These are phyloP conservation scores for Coryphaenoides rupestris DNA, from an alignment of 2,113 vertebrate species.

Conservation along the genomic window DNA sequence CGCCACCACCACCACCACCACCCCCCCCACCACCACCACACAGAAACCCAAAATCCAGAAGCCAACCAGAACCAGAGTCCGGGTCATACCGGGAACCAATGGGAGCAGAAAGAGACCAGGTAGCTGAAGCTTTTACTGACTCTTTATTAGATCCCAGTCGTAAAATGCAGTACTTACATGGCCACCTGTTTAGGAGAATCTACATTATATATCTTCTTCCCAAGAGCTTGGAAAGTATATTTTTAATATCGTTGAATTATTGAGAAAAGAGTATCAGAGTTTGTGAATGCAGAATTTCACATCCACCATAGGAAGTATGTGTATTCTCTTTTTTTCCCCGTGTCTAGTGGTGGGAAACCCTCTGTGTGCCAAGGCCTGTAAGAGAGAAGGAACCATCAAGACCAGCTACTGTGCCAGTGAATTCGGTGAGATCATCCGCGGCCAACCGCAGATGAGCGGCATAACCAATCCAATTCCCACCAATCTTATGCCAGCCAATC, in stretches of 20 bases:
- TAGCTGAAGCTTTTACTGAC: too few species aligned
- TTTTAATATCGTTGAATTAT: too few species aligned
- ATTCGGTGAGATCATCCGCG: conserved; percentile 72
- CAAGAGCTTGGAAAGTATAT: too few species aligned
- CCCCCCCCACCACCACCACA: conserved; percentile 30
- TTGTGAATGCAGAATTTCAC: too few species aligned
- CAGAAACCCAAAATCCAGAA: conserved; percentile 24
- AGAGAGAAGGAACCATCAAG: conserved; percentile 75
- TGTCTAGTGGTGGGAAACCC: conserved; percentile 48
- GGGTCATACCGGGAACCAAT: conserved; percentile 23
- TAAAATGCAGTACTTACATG: too few species aligned
- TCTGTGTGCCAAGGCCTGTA: conserved; percentile 72
- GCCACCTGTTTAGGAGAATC: too few species aligned
- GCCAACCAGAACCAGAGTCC: conserved; percentile 16
- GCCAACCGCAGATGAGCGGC: too few species aligned
- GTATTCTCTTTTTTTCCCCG: too few species aligned
- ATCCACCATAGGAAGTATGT: too few species aligned
- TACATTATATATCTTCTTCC: too few species aligned
- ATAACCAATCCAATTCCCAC: neutral
- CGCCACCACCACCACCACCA: neutral
- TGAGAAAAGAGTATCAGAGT: too few species aligned
- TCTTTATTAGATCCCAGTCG: too few species aligned
- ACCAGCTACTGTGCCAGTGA: conserved; percentile 80
- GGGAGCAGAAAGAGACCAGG: neutral
- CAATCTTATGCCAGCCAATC: neutral